Base-by-base conservation (phyloP, 92 coral and sea anemone species). In the Phenganax stokvisi region DNA sequence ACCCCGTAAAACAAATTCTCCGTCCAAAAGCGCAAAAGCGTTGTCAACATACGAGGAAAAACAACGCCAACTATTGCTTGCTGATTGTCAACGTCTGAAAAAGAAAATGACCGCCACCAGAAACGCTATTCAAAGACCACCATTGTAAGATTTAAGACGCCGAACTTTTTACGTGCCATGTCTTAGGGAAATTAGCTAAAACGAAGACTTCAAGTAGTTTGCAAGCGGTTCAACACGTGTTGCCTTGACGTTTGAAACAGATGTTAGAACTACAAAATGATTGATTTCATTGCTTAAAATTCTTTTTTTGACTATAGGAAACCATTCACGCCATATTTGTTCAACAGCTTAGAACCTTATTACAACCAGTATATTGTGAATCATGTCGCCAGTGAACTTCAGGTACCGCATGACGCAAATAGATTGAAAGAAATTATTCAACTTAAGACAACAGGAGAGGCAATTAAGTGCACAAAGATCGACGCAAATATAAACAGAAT, bases 281-380 rank as follows among this genome's bases (percentile, higher is more conserved):
- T 37, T 15, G 12, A 66, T 27, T 7, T 47, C 70, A 64, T 30
- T 79, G 57, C 20, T n/a, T 81, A 12, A 75, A 37, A 66, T 12
- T 31, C 73, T 57, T 25, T 61, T 61, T 61, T 7, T 10, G 11
- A 1, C 16, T 79, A 12, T 79, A 94, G 98, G 75, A 88, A 86
- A 76, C 94, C 92, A 17, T 94, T 81, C 57, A 87, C 97, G n/a
- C 98, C 98, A 15, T 91, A 91, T 57, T 87, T 94, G 10, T 94
- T 94, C 85, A 94, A 94, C 88, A 92, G 94, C 81, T 85, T 94
- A 59, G 92, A 96, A 7, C 98, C 98, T 2, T 94, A 94, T 52
- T 94, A 94, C 88, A 94, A 94, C 82, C 83, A 68, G 37, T 91
- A 89, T 74, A 71, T 90, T 28, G 89, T 94, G 16, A 84, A 92